These are phyloP conservation scores for Hyalella azteca DNA, from an alignment of 2,888 invertebrate species.

Conservation along the genomic window DNA sequence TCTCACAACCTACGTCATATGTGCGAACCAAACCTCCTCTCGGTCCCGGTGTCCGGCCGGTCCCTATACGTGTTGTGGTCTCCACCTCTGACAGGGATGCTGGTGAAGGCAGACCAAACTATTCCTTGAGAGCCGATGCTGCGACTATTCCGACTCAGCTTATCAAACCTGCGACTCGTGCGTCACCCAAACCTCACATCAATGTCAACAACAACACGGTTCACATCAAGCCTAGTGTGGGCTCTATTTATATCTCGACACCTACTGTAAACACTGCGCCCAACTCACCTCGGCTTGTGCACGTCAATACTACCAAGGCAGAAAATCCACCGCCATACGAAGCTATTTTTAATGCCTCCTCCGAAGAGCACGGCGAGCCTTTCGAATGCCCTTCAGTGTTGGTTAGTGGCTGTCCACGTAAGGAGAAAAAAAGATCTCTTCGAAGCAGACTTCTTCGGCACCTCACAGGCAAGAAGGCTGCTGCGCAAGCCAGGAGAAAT, in stretches of 20 bases:
- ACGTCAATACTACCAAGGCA: conserved; percentile 1
- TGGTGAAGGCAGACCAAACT: not conserved
- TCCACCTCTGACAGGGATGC: not conserved
- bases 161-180: not conserved
- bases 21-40: not conserved
- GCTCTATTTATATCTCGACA: conserved; percentile 8
- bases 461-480: conserved; percentile 33
- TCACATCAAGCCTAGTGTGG: not conserved
- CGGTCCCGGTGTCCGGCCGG: not conserved
- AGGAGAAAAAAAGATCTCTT: conserved; percentile 38
- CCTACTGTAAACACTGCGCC: not conserved
- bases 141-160: not conserved
- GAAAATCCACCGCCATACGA: conserved; percentile 26
- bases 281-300: not conserved
- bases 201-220: not conserved
- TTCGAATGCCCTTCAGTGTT: conserved; percentile 27
- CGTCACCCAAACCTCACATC: not conserved
- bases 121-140: not conserved
- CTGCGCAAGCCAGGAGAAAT: not conserved
- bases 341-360: conserved; percentile 27
- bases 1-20: not conserved
- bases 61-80: conserved; percentile 5
- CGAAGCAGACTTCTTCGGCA: conserved; percentile 26
- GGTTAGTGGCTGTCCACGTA: conserved; percentile 10
- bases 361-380: conserved; percentile 18